A percentile compares a stretch with the other conserved stretches of the same genome.
phyloP scores from a whole-genome alignment of 1,140 invertebrate species.

The Camponotus vicinus region DNA sequence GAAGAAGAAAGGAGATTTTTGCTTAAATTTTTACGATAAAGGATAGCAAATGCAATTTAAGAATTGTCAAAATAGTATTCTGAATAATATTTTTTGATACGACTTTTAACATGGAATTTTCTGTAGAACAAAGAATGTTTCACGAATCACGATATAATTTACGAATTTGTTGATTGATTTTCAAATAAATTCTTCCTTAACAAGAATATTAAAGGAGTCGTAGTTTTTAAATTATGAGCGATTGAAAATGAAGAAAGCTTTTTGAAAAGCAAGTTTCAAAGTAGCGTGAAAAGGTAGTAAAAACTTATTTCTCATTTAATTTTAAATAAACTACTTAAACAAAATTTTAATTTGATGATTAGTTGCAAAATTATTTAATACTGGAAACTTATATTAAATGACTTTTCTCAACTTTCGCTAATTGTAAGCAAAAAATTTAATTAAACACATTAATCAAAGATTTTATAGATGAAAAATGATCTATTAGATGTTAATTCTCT shows the following conservation, averaged over 20 bases:
- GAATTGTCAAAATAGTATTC: not conserved
- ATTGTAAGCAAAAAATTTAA: not conserved
- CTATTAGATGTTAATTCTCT: not conserved
- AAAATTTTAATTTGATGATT: slow-evolving; percentile 40
- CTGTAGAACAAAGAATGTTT: not conserved
- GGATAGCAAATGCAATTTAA: not conserved
- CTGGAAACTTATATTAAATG: slow-evolving; percentile 35
- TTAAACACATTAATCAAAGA: not conserved
- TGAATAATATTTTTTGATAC: not conserved
- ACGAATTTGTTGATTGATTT: not conserved
- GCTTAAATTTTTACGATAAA: not conserved
- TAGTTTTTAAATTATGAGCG: slow-evolving; percentile 5
- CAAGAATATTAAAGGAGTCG: not conserved
- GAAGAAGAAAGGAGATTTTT: not conserved
- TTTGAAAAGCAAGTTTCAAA: slow-evolving; percentile 18
- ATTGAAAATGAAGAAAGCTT: slow-evolving; percentile 3
- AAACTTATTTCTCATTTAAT: slow-evolving; percentile 46
- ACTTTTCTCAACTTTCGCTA: not conserved
- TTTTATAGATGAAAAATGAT: not conserved
- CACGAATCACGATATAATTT: not conserved
- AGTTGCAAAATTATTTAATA: slow-evolving; percentile 44
- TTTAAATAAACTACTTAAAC: slow-evolving; percentile 36
- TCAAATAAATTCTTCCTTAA: slow-evolving; percentile 14
- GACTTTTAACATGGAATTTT: not conserved
- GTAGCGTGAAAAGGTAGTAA: slow-evolving; percentile 23